Percentiles rank a stretch among this genome's conserved stretches.
These are phyloP conservation scores for Trachythela sp. DNA, from an alignment of 64 coral and sea anemone genomes.

Conservation along the genomic window DNA sequence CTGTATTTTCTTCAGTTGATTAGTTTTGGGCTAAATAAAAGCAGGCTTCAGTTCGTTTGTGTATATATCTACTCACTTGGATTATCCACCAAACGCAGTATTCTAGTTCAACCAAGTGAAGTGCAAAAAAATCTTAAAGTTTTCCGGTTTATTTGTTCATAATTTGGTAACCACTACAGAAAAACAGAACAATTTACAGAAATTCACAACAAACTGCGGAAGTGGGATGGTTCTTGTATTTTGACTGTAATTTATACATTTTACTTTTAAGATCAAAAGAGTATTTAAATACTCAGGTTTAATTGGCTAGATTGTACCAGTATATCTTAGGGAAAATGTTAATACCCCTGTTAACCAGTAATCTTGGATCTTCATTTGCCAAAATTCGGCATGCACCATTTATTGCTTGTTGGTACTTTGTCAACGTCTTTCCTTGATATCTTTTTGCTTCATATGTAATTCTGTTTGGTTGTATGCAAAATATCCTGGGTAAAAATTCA, in stretches of 20 bases:
- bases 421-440: background rate
- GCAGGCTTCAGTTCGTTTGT: conserved; percentile 21
- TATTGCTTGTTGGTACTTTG: conserved; percentile 15
- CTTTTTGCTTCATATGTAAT: background rate
- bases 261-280: too few relatives aligned
- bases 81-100: too few relatives aligned
- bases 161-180: too few relatives aligned
- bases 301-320: background rate
- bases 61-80: too few relatives aligned
- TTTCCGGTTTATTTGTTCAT: too few relatives aligned
- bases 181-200: too few relatives aligned
- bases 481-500: background rate
- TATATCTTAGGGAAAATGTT: background rate
- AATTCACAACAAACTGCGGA: too few relatives aligned
- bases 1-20: conserved; percentile 14
- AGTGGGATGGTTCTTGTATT: too few relatives aligned
- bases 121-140: too few relatives aligned
- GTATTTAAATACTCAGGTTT: background rate
- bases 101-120: too few relatives aligned
- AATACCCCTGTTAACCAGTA: background rate
- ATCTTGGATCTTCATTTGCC: conserved; percentile 4
- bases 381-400: conserved; percentile 6
- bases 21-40: background rate
- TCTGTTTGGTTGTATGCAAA: background rate
- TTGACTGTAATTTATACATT: too few relatives aligned